phyloP scores from a whole-genome alignment of 2,113 vertebrate species.

The Varanus salvator region DNA sequence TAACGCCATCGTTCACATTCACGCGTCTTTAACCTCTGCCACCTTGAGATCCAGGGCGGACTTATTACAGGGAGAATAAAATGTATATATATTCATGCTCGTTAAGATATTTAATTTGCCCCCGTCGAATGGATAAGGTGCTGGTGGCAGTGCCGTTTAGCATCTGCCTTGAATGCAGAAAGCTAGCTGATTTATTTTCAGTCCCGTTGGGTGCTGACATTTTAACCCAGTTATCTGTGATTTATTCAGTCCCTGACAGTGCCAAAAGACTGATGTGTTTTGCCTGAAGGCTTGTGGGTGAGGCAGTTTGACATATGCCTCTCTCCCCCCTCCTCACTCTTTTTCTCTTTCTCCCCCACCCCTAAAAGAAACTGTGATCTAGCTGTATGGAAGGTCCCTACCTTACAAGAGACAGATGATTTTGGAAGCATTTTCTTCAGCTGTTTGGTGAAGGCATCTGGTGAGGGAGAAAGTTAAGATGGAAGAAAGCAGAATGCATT shows the following conservation, averaged over 20 bases:
- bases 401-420: constrained; percentile 25
- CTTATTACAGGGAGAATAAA: constrained; percentile 4
- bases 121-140: constrained; percentile 32
- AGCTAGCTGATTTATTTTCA: constrained; percentile 56
- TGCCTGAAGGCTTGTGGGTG: constrained; percentile 65
- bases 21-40: constrained; percentile 55
- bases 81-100: not conserved
- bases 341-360: too few species aligned
- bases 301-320: constrained; percentile 53
- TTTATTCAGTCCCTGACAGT: constrained; percentile 70
- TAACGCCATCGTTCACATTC: constrained; percentile 68
- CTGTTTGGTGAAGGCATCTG: constrained; percentile 4
- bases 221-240: constrained; percentile 76
- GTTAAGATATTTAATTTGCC: constrained; percentile 41
- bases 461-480: constrained; percentile 19
- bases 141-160: constrained; percentile 24
- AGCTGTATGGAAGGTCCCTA: constrained; percentile 10
- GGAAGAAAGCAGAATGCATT: constrained; percentile 39
- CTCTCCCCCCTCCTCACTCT: constrained; percentile 53
- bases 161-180: constrained; percentile 54
- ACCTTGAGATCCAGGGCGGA: constrained; percentile 45
- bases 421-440: constrained; percentile 16
- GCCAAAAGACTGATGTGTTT: constrained; percentile 68
- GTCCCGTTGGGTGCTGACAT: constrained; percentile 66
- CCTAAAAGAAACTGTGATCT: constrained; percentile 38